Evolutionary conservation across 2,113 vertebrate species (phyloP).

Genomic region (Cairina moschata): DNA sequence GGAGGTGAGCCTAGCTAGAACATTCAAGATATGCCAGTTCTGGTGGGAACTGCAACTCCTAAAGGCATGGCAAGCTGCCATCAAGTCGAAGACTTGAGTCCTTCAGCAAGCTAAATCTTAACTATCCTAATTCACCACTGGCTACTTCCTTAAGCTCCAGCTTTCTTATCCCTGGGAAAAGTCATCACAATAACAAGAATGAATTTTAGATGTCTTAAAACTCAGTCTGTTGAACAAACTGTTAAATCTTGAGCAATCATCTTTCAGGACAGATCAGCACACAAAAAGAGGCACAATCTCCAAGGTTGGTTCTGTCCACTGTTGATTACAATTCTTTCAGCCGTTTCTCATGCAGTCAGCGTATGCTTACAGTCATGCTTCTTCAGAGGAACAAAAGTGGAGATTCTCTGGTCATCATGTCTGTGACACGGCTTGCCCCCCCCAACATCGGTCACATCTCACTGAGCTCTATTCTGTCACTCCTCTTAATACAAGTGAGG

Average conservation of each 20-base stretch:
- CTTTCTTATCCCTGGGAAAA: neutral
- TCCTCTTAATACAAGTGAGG: neutral
- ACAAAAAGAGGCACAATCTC: neutral
- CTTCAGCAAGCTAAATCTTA: neutral
- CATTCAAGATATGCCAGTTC: neutral
- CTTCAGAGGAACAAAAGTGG: neutral
- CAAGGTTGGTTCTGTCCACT: neutral
- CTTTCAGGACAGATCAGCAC: neutral
- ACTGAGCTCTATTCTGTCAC: neutral
- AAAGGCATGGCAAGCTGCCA: neutral
- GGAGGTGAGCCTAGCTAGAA: neutral
- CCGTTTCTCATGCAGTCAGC: neutral
- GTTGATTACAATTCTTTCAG: neutral
- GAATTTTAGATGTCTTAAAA: neutral
- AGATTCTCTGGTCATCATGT: neutral
- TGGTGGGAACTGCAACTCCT: neutral
- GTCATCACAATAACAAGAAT: neutral
- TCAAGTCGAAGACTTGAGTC: neutral
- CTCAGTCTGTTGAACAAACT: neutral
- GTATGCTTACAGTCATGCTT: fast-evolving
- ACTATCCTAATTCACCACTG: neutral
- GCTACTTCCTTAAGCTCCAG: neutral
- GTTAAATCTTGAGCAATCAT: neutral
- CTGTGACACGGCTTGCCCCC: neutral
- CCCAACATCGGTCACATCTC: neutral